Base-by-base conservation (phyloP, 2,113 vertebrate genomes). In the Origma solitaria region DNA sequence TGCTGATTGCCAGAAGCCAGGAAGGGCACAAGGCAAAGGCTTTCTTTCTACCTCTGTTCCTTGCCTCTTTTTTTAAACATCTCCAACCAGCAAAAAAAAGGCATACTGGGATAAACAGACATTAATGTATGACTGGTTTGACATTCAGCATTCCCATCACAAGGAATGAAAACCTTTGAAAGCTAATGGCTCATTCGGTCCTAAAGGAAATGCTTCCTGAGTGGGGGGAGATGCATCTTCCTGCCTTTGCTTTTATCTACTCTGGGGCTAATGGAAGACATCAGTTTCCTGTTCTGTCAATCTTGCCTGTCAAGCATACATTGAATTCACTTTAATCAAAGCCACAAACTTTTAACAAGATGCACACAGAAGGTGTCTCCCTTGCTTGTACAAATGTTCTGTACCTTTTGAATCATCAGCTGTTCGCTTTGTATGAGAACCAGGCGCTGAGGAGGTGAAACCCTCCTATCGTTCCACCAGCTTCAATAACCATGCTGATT, bases 311-410 rank as follows among this genome's bases (percentile, higher is more conserved):
- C 93, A 86, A 64, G 44, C 64, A 88, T 66, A 72, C 66, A 56
- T 27, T 64, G 68, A 60, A 88, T 58, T 90, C 84, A 76, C 66
- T 92, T 92, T 94, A 95, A 95, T 89, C 71, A 85, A 92, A 91
- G 62, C 70, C 87, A 93, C 33, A 85, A 22, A 77, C 75, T 82
- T 85, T 56, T 92, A 93, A 93, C 71, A 88, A 92, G 85, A 79
- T 11, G 3, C 92, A 88, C 62, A 64, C 1, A 2, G 71, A 90
- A 92, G 47, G 51, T 88, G 76, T 92, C 78, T 76, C 23, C 44
- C 38, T 94, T 40, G 54, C 83, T 88, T 62, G 64, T 93, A 91
- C 33, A 17, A 70, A 66, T 1, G 27, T 51, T 44, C 60, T 90
- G 73, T 70, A 92, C 75, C 50, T 95, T 93, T 90, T 62, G 78